These are phyloP conservation scores for Melospiza melodia DNA, from an alignment of 2,113 vertebrate species.

Conservation along the genomic window DNA sequence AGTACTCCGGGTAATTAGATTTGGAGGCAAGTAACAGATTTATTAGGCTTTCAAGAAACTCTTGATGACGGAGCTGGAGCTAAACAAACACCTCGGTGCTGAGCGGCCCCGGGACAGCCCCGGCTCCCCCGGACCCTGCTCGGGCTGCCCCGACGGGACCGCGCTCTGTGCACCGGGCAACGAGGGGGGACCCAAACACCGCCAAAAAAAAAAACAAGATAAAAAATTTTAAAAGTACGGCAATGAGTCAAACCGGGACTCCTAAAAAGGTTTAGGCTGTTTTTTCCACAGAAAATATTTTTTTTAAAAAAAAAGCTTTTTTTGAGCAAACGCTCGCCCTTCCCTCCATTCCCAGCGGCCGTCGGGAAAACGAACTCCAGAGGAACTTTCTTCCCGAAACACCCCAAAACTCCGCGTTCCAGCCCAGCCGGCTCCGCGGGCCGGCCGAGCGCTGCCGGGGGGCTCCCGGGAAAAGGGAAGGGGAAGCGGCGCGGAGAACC, in stretches of 20 bases:
- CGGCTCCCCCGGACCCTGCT: background rate
- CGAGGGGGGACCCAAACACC: background rate
- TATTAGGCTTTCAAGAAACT: slow-evolving; percentile 80
- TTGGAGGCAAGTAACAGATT: slow-evolving; percentile 81
- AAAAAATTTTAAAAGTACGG: background rate
- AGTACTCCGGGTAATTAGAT: slow-evolving; percentile 91
- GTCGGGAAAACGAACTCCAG: background rate
- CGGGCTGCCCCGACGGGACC: background rate
- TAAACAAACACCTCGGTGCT: slow-evolving; percentile 80
- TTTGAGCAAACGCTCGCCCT: background rate
- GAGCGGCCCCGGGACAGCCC: background rate
- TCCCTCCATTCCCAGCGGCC: background rate
- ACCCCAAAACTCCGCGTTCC: background rate
- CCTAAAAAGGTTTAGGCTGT: background rate
- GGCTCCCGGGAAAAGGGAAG: background rate
- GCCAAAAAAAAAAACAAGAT: background rate
- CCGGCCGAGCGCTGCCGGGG: background rate
- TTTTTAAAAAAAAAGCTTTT: background rate
- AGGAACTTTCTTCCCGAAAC: background rate
- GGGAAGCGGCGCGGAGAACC: background rate
- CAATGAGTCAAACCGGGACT: background rate
- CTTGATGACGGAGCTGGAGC: slow-evolving; percentile 80
- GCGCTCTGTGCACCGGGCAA: background rate
- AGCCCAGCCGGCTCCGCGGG: background rate
- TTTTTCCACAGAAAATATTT: background rate